Evolutionary conservation across 1,140 invertebrate genomes (phyloP).

Genomic region (Lasaia peninsularis): DNA sequence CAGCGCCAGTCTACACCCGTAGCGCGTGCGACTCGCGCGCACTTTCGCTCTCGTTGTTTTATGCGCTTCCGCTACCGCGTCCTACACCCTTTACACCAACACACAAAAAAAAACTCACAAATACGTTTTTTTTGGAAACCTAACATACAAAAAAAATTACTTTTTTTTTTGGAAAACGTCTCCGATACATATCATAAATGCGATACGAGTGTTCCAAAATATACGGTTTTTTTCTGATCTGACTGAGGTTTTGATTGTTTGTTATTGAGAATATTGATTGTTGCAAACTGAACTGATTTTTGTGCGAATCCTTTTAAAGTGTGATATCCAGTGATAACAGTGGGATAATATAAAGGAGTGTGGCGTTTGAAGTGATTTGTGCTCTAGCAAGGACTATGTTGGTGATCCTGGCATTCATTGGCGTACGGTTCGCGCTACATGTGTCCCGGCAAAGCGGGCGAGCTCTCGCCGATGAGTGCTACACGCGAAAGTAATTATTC

Average conservation of each 20-base stretch:
- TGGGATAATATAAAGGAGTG: not conserved
- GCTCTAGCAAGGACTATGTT: constrained; percentile 52
- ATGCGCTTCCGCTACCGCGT: constrained; percentile 34
- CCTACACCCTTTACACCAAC: constrained; percentile 17
- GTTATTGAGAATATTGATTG: too few relatives aligned
- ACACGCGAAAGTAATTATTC: constrained; percentile 66
- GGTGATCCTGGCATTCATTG: constrained; percentile 66
- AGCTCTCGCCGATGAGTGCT: constrained; percentile 65
- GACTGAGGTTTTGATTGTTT: too few relatives aligned
- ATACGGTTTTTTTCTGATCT: too few relatives aligned
- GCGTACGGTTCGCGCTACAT: constrained; percentile 66
- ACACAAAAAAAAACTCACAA: too few relatives aligned
- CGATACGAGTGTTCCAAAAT: too few relatives aligned
- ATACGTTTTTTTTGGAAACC: not conserved
- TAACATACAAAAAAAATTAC: too few relatives aligned
- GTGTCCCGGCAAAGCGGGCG: constrained; percentile 62
- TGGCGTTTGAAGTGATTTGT: constrained; percentile 18
- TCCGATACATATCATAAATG: too few relatives aligned
- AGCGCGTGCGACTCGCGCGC: constrained; percentile 55
- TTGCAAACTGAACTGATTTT: too few relatives aligned
- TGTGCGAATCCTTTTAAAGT: too few relatives aligned
- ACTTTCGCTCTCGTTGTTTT: constrained; percentile 60
- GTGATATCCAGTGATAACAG: not conserved
- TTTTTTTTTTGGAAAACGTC: too few relatives aligned
- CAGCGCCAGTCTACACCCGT: constrained; percentile 51